Evolutionary conservation across 2,888 invertebrate genomes (phyloP), one percentile per base, ranked within the genome.

Genomic region (Tenthredo distinguenda): DNA sequence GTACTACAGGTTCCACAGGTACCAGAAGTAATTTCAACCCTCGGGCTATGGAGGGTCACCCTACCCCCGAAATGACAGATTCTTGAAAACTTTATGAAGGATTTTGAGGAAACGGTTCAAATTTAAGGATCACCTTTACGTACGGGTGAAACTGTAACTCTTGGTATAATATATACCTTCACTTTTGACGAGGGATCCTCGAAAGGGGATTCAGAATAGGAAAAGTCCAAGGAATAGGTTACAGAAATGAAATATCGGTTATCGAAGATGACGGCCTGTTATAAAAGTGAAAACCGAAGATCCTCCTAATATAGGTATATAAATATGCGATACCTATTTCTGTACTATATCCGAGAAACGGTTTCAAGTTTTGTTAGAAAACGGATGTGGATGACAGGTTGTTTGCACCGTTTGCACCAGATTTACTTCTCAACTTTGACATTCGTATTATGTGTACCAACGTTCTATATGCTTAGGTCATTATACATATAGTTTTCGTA

Each of bases 381-480:
- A 77, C 77, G 77, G 34, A 77, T 77, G 77, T 55, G 40, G 50
- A 77, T 77, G 77, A 77, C 77, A 77, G 77, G 77, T 77, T 77
- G 77, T 77, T 77, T 55, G 77, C 50, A 50, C 76, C 50, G 76
- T 50, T 77, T 50, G 37, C 21, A 58, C 37, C 58, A 40, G 81
- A 62, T 81, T 81, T 62, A 81, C 81, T 62, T 62, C 58, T 40
- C 81, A 37, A 62, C 40, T 81, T 62, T 81, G 40, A 81, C 81
- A 62, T 81, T 81, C 40, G 40, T 55, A 50, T 77, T 77, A 77
- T 74, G n/a, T 71, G 43, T 74, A 77, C 77, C 31, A 31, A 18
- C 50, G 34, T 55, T 77, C 31, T 77, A 50, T 77, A 50, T 55
- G 18, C 55, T 26, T 77, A 43, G 43, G 31, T 77, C 31, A 34